phyloP scores from a whole-genome alignment of 2,113 vertebrate species.

The Cathartes aura region DNA sequence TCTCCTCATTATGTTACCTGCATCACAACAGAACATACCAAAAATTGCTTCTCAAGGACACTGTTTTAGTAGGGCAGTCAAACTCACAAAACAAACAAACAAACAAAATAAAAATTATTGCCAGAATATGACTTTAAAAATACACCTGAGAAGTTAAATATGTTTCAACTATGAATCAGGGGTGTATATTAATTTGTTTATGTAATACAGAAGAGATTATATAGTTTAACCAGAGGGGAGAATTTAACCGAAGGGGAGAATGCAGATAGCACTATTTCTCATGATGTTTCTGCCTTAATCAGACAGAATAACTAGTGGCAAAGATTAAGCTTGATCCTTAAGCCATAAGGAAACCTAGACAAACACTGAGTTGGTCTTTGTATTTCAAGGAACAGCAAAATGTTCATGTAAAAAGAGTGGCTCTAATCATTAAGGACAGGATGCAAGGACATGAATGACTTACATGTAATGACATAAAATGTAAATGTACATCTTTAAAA shows the following conservation, averaged over 20 bases:
- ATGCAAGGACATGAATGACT: background rate
- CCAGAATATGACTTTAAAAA: background rate
- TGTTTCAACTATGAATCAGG: background rate
- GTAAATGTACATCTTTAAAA: background rate
- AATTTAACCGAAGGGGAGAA: background rate
- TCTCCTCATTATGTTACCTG: background rate
- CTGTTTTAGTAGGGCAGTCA: background rate
- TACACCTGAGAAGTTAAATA: background rate
- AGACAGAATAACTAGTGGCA: background rate
- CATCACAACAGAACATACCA: background rate
- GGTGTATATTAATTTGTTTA: background rate
- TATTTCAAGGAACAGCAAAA: background rate
- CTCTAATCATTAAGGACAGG: background rate
- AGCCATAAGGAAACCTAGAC: background rate
- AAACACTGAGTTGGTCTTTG: background rate
- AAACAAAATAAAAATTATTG: background rate
- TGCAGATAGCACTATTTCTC: background rate
- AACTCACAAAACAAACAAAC: background rate
- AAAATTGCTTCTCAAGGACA: background rate
- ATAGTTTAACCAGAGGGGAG: background rate
- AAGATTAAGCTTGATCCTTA: background rate
- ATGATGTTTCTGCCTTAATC: background rate
- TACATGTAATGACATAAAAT: background rate
- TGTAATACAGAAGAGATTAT: background rate
- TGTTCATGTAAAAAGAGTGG: background rate